Base-by-base conservation (phyloP, 2,113 vertebrate genomes). In the Silurus glanis region DNA sequence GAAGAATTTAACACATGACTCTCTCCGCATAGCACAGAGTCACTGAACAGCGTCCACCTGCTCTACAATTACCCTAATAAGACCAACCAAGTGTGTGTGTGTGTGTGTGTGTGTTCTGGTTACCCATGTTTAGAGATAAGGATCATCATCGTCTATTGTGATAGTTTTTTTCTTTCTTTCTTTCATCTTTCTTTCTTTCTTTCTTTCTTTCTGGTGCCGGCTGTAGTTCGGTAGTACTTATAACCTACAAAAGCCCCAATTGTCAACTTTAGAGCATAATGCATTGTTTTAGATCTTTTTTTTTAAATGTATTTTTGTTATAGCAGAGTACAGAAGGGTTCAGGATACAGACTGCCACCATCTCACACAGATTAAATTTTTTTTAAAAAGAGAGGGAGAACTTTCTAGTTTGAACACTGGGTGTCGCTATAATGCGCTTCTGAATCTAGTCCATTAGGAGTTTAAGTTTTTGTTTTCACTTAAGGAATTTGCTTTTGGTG, bases 31-130 rank as follows among this genome's bases (percentile, higher is more conserved):
- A 49, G 83, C 2, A 16, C 69, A 10, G 45, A 62, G 16, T 72
- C 67, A 37, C 47, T 59, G 37, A 17, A 17, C 61, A 64, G 80
- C 6, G 23, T 61, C 56, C 64, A 71, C 82, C 82, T 83, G 82
- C 45, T 59, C 25, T 45, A 14, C 82, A 58, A 21, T n/a, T 58
- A 1, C 51, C 53, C 58, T 83, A 58, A 71, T 58, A 83, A 83
- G 61, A 21, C 16, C 13, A 64, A 25, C 23, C 23, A 14, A 3
- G n/a, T n/a, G n/a, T n/a, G n/a, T n/a, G n/a, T 16, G 17, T 25
- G 6, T 56, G 8, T 28, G 28, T 16, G 14, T 47, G 45, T 28
- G 58, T 61, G 9, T 25, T 49, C 10, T 72, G 67, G 49, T 28
- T 79, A 28, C 47, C 14, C 17, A 53, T 61, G 62, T 62, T 72